A percentile compares a stretch with the other conserved stretches of the same genome.
Evolutionary conservation across 2,888 invertebrate species (phyloP).

Genomic region (Agonopterix alstromeriana): DNA sequence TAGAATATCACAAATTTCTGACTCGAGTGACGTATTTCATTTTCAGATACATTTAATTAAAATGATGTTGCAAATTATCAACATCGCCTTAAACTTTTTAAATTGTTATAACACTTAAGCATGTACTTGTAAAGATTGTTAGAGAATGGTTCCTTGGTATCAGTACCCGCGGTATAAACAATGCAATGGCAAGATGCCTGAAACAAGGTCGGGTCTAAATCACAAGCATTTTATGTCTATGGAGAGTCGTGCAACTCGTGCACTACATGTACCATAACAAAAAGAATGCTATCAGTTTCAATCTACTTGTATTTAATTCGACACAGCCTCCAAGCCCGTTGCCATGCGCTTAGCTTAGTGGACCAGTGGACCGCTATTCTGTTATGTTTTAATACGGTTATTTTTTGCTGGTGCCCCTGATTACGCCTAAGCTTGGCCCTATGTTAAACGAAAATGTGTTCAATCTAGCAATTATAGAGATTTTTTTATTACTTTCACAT

Average conservation of each 20-base stretch:
- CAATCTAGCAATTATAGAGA: no score
- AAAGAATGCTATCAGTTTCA: slow-evolving; percentile 31
- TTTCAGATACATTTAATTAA: no score
- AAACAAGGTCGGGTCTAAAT: slow-evolving; percentile 10
- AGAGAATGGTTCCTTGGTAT: no score
- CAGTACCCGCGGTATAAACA: slow-evolving; percentile 3
- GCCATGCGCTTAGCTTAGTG: slow-evolving; percentile 58
- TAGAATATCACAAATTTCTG: no score
- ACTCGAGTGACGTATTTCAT: no score
- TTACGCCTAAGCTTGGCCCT: slow-evolving; percentile 19
- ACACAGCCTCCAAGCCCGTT: slow-evolving; percentile 44
- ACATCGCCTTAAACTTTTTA: no score
- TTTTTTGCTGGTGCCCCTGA: slow-evolving; percentile 55
- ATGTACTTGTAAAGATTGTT: no score
- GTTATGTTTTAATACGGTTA: slow-evolving; percentile 70
- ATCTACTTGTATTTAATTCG: slow-evolving; percentile 41
- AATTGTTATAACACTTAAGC: no score
- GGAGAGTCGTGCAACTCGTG: slow-evolving; percentile 8
- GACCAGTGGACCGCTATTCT: slow-evolving; percentile 65
- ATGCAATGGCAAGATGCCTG: not conserved
- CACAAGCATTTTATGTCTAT: slow-evolving; percentile 9
- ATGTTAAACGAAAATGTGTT: not conserved
- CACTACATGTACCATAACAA: slow-evolving; percentile 20
- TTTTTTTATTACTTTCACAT: no score
- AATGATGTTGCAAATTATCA: no score